A percentile compares a stretch with the other conserved stretches of the same genome.
Conservation (phyloP, 2,797 vertebrate genomes). For the Onychomys arenicola region DNA sequence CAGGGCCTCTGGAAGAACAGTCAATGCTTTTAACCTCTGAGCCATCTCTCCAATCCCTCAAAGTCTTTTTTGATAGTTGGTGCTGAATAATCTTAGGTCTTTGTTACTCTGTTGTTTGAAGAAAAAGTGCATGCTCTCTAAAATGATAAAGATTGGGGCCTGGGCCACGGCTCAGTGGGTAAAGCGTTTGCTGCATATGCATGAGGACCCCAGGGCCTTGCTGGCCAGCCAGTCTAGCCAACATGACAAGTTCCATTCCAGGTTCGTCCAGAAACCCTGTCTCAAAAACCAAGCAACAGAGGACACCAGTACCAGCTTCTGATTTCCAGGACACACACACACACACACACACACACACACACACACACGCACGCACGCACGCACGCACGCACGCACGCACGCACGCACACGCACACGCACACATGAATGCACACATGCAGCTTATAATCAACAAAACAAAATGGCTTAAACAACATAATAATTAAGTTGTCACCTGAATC, state of each 20-base stretch:
- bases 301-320: neutral
- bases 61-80: neutral
- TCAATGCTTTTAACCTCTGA: neutral
- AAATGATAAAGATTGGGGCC: neutral
- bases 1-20: neutral
- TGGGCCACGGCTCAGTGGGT: neutral
- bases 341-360: neutral
- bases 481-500: constrained; percentile 39
- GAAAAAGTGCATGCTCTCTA: constrained; percentile 42
- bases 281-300: neutral
- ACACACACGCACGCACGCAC: neutral
- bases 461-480: constrained; percentile 44
- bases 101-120: neutral
- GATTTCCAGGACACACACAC: neutral
- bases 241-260: neutral
- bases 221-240: neutral
- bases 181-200: too few relatives aligned
- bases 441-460: constrained; percentile 52
- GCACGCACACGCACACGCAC: too few relatives aligned
- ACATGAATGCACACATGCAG: too few relatives aligned
- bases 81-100: neutral
- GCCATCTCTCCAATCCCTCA: neutral
- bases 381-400: neutral
- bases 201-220: neutral
- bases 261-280: neutral